phyloP scores from a whole-genome alignment of 2,888 invertebrate genomes.

The Rhagonycha lutea region DNA sequence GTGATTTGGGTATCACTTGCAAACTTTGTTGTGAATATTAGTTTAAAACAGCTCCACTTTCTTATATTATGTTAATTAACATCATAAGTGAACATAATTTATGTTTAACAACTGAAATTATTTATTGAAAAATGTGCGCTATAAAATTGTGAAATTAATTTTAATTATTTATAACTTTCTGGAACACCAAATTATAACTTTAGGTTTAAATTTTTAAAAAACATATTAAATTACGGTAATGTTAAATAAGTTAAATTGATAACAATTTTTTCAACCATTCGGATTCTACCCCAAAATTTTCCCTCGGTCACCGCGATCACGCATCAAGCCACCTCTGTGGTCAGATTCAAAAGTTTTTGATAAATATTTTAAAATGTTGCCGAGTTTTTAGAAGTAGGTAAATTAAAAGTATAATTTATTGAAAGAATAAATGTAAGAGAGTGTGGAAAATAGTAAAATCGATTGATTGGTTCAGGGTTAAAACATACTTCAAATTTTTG shows the following conservation, averaged over 20 bases:
- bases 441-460: not conserved
- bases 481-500: too few relatives aligned
- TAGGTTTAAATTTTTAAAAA: not conserved
- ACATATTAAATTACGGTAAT: not conserved
- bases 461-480: not conserved
- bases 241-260: not conserved
- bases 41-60: not conserved
- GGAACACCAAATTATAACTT: not conserved
- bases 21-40: not conserved
- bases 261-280: not conserved
- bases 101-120: not conserved
- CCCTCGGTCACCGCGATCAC: not conserved
- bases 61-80: not conserved
- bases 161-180: not conserved
- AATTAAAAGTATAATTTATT: not conserved
- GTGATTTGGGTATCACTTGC: conserved; percentile 21
- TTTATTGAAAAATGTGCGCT: not conserved
- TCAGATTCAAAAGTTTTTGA: not conserved
- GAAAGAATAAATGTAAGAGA: not conserved
- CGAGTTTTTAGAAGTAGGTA: not conserved
- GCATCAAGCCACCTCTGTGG: not conserved
- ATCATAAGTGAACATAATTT: not conserved
- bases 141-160: not conserved
- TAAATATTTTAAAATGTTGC: not conserved
- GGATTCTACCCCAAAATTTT: not conserved